phyloP scores from a whole-genome alignment of 2,888 invertebrate species.

The Lasioglossum figueresi region DNA sequence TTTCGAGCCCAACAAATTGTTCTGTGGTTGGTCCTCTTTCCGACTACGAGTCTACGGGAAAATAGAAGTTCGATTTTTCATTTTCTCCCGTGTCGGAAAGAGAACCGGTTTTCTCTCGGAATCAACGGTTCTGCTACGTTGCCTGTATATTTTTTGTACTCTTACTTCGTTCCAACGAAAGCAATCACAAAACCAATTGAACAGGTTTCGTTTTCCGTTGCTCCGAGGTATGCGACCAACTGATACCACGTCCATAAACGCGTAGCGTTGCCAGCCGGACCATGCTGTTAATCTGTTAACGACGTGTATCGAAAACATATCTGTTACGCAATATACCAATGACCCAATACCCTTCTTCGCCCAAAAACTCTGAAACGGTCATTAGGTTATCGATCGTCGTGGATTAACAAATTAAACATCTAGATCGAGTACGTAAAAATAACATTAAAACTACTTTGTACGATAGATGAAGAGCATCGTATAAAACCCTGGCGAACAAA shows the following conservation, averaged over 20 bases:
- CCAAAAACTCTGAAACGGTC: not conserved
- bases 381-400: not conserved
- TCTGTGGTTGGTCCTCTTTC: not conserved
- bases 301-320: not conserved
- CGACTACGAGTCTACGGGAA: not conserved
- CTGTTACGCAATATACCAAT: not conserved
- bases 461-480: not conserved
- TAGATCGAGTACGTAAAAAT: not conserved
- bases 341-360: not conserved
- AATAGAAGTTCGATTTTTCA: not conserved
- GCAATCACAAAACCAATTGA: not conserved
- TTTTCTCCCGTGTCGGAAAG: not conserved
- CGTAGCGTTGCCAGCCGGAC: not conserved
- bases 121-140: not conserved
- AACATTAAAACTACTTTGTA: not conserved
- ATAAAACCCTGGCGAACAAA: not conserved
- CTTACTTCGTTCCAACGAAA: not conserved
- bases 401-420: not conserved
- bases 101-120: conserved; percentile 3
- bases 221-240: not conserved
- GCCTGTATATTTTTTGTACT: not conserved
- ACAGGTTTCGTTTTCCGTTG: conserved; percentile 10
- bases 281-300: not conserved
- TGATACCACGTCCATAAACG: not conserved
- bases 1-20: not conserved